Percentiles rank a stretch among this genome's conserved stretches.
Conservation (phyloP, 2,888 invertebrate species). For the Tachystola acroxantha region DNA sequence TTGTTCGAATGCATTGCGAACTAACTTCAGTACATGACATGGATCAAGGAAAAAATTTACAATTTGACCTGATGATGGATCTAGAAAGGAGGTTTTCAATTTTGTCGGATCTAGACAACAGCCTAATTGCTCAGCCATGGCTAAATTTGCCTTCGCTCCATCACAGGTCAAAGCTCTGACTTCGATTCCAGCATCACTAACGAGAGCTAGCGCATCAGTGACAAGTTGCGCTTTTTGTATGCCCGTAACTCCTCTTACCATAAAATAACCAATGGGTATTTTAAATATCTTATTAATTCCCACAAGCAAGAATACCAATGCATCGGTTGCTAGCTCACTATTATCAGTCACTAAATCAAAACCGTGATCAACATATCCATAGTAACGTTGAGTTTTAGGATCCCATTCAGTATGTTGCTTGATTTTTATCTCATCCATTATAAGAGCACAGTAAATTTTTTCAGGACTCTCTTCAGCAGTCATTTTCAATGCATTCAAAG, state of each 20-base stretch:
- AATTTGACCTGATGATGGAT: background rate
- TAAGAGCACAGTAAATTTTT: conserved; percentile 3
- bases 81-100: conserved; percentile 7
- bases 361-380: conserved; percentile 15
- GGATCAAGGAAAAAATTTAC: conserved; percentile 12
- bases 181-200: conserved; percentile 8
- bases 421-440: conserved; percentile 16
- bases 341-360: conserved; percentile 7
- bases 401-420: conserved; percentile 7
- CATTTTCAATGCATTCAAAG: conserved; percentile 11
- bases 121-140: conserved; percentile 17
- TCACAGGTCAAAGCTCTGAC: conserved; percentile 21
- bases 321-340: conserved; percentile 7
- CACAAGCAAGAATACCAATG: conserved; percentile 4
- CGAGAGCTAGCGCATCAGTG: conserved; percentile 1
- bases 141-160: conserved; percentile 16
- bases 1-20: conserved; percentile 14
- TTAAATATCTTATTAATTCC: conserved; percentile 1
- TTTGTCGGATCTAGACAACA: conserved; percentile 9
- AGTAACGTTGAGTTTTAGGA: background rate
- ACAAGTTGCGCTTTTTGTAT: conserved; percentile 1
- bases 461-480: conserved; percentile 1
- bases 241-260: background rate
- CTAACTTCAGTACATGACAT: conserved; percentile 15
- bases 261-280: conserved; percentile 6